Conservation (phyloP, 2,888 invertebrate genomes). For the Acleris literana region DNA sequence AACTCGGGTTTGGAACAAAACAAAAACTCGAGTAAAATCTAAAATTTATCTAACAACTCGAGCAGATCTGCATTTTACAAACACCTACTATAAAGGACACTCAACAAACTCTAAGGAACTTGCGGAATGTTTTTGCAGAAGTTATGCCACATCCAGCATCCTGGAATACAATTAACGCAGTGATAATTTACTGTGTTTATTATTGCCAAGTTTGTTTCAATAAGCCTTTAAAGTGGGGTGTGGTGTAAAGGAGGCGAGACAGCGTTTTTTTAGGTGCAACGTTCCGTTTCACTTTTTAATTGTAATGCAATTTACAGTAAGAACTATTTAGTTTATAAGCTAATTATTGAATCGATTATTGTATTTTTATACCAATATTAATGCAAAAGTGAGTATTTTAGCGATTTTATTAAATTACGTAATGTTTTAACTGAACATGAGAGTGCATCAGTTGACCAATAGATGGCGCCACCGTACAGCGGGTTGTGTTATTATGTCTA, state of each 20-base stretch:
- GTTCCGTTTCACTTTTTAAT: too few species aligned
- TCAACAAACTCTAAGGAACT: conserved; percentile 17
- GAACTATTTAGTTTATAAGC: neutral
- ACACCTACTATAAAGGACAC: conserved; percentile 14
- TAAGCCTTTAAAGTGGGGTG: conserved; percentile 42
- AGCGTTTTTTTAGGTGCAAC: neutral
- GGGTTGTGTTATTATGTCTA: too few species aligned
- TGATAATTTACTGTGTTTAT: conserved; percentile 58
- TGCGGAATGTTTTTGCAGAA: conserved; percentile 38
- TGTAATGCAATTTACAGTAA: neutral
- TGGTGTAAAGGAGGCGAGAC: neutral
- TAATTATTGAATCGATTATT: too few species aligned
- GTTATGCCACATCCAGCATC: conserved; percentile 39
- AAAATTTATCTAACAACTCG: neutral
- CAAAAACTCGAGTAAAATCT: neutral
- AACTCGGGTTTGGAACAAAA: too few species aligned
- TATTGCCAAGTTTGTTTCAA: conserved; percentile 58
- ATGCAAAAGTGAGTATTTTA: too few species aligned
- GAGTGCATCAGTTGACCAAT: too few species aligned
- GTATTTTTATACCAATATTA: too few species aligned
- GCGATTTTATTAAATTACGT: too few species aligned
- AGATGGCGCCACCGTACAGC: too few species aligned
- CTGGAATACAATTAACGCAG: conserved; percentile 55
- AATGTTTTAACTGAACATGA: too few species aligned
- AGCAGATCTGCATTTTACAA: neutral